phyloP scores from a whole-genome alignment of 1,140 invertebrate species.

The Delia radicum region DNA sequence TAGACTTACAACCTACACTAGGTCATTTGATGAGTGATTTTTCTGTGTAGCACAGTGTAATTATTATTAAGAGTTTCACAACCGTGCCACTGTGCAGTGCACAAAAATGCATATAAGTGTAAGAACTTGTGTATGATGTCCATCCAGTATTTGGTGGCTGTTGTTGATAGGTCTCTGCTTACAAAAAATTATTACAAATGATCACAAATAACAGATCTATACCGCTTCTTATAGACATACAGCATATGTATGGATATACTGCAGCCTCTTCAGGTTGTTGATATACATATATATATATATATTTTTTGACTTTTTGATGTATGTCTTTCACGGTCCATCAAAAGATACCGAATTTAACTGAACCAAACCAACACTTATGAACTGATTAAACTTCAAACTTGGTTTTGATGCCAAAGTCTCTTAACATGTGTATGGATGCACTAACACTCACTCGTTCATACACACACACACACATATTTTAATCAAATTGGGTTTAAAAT shows the following conservation, averaged over 20 bases:
- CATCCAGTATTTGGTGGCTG: constrained; percentile 14
- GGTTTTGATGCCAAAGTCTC: neutral
- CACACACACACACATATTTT: neutral
- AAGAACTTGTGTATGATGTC: neutral
- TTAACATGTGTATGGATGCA: neutral
- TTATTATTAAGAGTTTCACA: too few species aligned
- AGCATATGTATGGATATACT: too few species aligned
- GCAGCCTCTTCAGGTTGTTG: neutral
- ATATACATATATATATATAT: neutral
- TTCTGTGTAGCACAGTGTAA: too few species aligned
- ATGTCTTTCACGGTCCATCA: constrained; percentile 13
- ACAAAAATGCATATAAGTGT: neutral
- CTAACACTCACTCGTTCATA: neutral
- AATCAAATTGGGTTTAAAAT: neutral
- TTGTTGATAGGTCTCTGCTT: constrained; percentile 26
- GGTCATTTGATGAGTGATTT: too few species aligned
- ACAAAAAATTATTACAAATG: constrained; percentile 57
- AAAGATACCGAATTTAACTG: constrained; percentile 16
- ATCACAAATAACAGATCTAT: constrained; percentile 56
- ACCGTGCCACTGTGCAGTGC: neutral
- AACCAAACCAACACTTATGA: neutral
- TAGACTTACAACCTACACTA: too few species aligned
- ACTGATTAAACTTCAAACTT: neutral
- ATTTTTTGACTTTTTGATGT: neutral
- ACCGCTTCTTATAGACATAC: neutral